Base-by-base conservation (phyloP, 2,888 invertebrate genomes). In the Oscheius onirici region DNA sequence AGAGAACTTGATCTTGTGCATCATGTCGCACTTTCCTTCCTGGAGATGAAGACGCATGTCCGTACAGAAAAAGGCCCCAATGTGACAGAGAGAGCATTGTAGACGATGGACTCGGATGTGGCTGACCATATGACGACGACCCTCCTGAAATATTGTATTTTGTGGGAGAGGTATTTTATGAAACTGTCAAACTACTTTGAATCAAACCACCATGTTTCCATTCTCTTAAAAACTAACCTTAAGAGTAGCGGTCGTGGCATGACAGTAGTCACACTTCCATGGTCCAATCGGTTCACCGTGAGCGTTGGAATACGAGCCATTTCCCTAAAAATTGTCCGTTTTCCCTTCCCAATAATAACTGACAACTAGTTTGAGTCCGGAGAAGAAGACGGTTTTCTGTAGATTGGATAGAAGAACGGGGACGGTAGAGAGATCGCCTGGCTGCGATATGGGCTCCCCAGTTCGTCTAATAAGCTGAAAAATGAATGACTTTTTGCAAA, bases 41-140 rank as follows among this genome's bases (percentile, higher is more conserved):
- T 34, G 17, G 3, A 71, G 66, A 55, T 71, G 71, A 28, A 15
- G 13, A 15, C 66, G 40, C 71, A 71, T 55, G 51, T 71, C 71
- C 10, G 40, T 55, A n/a, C 43, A 46, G 49, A 66, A 71, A 49
- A 71, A 65, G 13, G 71, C 54, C 11, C 71, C 71, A 1, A 49
- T 54, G 5, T 71, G 73, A 34, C 82, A 82, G 43, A 81, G 75
- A 2, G 69, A 71, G 58, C 82, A 82, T 1, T 69, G 43, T 17
- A 82, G 70, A 24, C 82, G 71, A 52, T 81, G 72, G 20, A 74
- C 77, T 17, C 82, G 71, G 46, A 82, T 71, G 57, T 82, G 82
- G 11, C 69, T 69, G 34, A 82, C 74, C 77, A 82, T 80, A 69
- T 82, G 82, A 6, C 75, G 65, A 11, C 77, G 74, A 2, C 52